Percentiles rank a stretch among this genome's conserved stretches.
phyloP scores from a whole-genome alignment of 2,113 vertebrate genomes.

The Pagrus major region DNA sequence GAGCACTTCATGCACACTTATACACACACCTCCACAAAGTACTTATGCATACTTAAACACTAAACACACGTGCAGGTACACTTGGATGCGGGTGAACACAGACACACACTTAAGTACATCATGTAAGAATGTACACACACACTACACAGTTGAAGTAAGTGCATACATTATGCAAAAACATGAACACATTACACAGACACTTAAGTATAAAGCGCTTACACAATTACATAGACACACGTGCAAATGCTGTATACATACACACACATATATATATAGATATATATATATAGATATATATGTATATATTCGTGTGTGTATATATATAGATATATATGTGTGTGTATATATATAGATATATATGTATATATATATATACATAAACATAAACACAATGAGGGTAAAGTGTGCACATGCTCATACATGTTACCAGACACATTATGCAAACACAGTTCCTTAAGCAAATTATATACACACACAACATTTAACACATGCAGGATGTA shows the following conservation, averaged over 20 bases:
- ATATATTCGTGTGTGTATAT: too few relatives aligned
- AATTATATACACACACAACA: neutral
- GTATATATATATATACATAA: too few relatives aligned
- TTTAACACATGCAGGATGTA: neutral
- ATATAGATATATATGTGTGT: too few relatives aligned
- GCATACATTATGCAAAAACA: conserved; percentile 62
- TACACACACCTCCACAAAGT: conserved; percentile 21
- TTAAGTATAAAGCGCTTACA: conserved; percentile 33
- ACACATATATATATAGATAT: too few relatives aligned
- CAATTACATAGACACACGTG: conserved; percentile 28
- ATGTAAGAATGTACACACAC: neutral
- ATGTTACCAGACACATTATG: neutral
- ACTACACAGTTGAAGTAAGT: neutral
- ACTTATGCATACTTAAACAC: conserved; percentile 28
- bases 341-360: too few relatives aligned
- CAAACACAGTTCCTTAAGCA: neutral
- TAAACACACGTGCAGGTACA: conserved; percentile 3
- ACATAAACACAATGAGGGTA: too few relatives aligned
- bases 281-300: too few relatives aligned
- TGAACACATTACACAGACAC: conserved; percentile 32
- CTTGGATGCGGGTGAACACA: neutral
- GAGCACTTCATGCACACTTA: conserved; percentile 25
- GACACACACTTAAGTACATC: neutral
- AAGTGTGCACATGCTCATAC: neutral
- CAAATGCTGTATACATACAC: neutral